Evolutionary conservation across 1,140 invertebrate species (phyloP).

Genomic region (Rhagoletis zephyria): DNA sequence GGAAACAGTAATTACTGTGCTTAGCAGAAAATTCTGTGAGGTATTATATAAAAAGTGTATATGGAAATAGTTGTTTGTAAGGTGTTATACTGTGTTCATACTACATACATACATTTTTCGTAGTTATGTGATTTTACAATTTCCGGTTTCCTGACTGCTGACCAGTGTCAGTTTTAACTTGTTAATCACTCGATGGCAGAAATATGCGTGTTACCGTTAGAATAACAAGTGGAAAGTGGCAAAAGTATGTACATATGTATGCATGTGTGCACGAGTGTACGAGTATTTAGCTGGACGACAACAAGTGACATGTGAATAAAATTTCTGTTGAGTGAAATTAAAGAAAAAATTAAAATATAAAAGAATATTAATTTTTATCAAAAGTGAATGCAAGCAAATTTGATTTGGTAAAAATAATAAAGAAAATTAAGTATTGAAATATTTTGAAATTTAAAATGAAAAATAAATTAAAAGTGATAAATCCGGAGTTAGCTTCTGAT

Average conservation of each 20-base stretch:
- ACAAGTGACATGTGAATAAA: neutral
- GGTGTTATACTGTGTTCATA: neutral
- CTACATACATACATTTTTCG: neutral
- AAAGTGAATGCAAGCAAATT: too few species aligned
- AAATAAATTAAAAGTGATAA: neutral
- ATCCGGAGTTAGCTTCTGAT: neutral
- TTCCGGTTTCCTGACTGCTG: conserved; percentile 37
- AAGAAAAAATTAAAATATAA: neutral
- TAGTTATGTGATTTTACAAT: neutral
- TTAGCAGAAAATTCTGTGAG: neutral
- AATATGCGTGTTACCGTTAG: conserved; percentile 49
- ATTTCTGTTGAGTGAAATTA: too few species aligned
- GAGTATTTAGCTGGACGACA: neutral
- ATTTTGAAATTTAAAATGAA: neutral
- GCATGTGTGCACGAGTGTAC: too few species aligned
- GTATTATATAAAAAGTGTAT: neutral
- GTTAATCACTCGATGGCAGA: conserved; percentile 38
- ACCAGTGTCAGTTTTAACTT: conserved; percentile 23
- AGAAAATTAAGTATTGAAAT: too few species aligned
- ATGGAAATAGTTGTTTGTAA: too few species aligned
- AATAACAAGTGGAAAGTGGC: conserved; percentile 43
- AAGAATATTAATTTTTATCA: too few species aligned
- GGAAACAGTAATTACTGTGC: neutral
- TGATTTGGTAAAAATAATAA: too few species aligned
- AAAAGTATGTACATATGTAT: neutral